Percentiles rank a stretch among this genome's conserved stretches.
Evolutionary conservation across 2,888 invertebrate genomes (phyloP).

Genomic region (Microctonus aethiopoides): DNA sequence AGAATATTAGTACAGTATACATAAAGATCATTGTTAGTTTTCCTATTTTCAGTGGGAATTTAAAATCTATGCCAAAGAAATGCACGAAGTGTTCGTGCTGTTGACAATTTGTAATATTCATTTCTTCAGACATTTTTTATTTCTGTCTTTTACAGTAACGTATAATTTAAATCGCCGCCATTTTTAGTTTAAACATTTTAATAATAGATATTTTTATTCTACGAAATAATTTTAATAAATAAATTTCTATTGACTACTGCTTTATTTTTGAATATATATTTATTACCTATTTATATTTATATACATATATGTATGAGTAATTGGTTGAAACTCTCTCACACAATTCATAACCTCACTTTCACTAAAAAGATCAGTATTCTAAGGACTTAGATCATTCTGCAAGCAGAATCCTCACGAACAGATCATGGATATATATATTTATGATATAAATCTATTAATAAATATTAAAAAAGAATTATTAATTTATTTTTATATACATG

Average conservation of each 20-base stretch:
- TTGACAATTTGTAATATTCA: neutral
- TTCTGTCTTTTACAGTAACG: no score
- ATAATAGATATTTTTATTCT: no score
- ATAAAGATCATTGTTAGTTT: neutral
- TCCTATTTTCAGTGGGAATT: neutral
- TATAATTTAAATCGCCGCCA: no score
- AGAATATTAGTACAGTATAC: neutral
- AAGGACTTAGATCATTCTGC: neutral
- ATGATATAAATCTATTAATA: no score
- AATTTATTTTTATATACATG: no score
- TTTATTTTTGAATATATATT: neutral
- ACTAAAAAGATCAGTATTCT: neutral
- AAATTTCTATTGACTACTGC: neutral
- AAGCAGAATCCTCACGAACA: no score
- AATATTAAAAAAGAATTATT: no score
- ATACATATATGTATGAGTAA: neutral
- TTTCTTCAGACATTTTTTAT: neutral
- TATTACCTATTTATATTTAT: no score
- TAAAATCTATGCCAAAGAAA: conserved; percentile 5
- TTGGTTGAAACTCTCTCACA: neutral
- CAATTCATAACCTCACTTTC: neutral
- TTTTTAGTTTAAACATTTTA: no score
- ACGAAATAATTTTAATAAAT: no score
- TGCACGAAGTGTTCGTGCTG: neutral
- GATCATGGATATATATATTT: no score